These are phyloP conservation scores for Cladorhizidae sp. DNA, from an alignment of 37 sponge, comb jelly and placozoan genomes.

Conservation along the genomic window DNA sequence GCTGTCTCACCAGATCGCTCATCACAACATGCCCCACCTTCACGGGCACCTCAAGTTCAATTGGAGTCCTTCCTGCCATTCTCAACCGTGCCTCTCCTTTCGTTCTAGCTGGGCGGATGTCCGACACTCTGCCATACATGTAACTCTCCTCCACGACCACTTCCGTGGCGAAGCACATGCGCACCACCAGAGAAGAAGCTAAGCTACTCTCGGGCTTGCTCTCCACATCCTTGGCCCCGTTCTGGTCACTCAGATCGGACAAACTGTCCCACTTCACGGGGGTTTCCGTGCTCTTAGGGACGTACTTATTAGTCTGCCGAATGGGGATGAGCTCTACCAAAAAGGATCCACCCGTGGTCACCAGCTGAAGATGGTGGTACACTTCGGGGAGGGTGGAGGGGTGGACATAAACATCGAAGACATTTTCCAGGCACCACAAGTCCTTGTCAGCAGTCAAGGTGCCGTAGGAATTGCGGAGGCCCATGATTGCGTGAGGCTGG, in stretches of 20 bases:
- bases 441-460: not conserved
- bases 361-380: conserved; percentile 3
- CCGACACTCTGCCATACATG: not conserved
- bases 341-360: not conserved
- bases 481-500: conserved; percentile 33
- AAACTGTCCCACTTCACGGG: not conserved
- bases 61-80: no score
- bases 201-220: not conserved
- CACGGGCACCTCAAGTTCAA: not conserved
- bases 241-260: not conserved
- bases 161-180: conserved; percentile 33
- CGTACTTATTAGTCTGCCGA: not conserved
- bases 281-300: not conserved
- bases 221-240: not conserved
- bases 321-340: conserved; percentile 23
- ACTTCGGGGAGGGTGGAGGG: conserved; percentile 66
- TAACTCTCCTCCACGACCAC: not conserved
- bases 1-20: conserved; percentile 63
- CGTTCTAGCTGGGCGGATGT: not conserved
- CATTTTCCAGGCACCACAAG: conserved; percentile 18
- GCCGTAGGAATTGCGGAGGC: not conserved
- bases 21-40: conserved; percentile 68
- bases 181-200: conserved; percentile 1
- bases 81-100: not conserved
- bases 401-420: conserved; percentile 63